Percentiles rank a stretch among this genome's conserved stretches.
phyloP scores from a whole-genome alignment of 2,113 vertebrate species.

The Chaetura pelagica region DNA sequence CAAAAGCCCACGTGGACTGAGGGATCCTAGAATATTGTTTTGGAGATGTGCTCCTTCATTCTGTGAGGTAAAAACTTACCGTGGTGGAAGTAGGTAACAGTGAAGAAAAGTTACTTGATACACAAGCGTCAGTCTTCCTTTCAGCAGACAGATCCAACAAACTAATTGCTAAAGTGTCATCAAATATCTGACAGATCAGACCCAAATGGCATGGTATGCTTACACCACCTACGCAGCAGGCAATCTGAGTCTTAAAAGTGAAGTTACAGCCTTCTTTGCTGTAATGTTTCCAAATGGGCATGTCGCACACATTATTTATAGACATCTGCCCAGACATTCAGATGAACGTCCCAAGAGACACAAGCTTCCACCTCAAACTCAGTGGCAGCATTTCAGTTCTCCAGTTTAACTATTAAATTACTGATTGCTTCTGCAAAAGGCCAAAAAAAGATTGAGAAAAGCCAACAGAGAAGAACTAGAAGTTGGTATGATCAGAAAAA shows the following conservation, averaged over 20 bases:
- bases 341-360: not conserved
- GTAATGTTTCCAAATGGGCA: not conserved
- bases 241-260: not conserved
- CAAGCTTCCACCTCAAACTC: not conserved
- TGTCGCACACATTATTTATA: not conserved
- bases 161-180: not conserved
- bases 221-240: not conserved
- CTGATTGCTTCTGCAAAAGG: not conserved
- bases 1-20: accelerated
- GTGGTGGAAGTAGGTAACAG: not conserved
- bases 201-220: not conserved
- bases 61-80: not conserved
- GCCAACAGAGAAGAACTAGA: not conserved
- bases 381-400: not conserved
- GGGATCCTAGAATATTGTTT: not conserved
- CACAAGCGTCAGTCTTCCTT: not conserved
- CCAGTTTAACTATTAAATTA: not conserved
- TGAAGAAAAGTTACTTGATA: not conserved
- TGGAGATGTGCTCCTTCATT: not conserved
- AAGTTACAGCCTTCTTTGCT: not conserved
- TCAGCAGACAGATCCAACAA: not conserved
- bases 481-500: not conserved
- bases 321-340: not conserved
- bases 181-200: not conserved
- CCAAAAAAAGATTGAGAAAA: not conserved